phyloP scores from a whole-genome alignment of 2,888 invertebrate species.

The Ethmia dodecea region DNA sequence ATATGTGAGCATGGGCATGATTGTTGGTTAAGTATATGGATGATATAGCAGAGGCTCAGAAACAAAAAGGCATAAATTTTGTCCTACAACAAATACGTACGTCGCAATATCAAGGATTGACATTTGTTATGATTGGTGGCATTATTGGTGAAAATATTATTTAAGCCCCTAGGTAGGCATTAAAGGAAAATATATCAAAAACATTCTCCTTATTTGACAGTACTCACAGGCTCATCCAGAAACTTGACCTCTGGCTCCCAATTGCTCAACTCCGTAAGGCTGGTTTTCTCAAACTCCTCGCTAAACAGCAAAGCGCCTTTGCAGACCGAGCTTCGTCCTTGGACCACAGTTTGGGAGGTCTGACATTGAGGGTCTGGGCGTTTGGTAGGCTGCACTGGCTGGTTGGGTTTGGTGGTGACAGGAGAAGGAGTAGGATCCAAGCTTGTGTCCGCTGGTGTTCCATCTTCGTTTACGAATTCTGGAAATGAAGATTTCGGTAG shows the following conservation, averaged over 20 bases:
- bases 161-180: no score
- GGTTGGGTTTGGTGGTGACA: conserved; percentile 2
- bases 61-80: no score
- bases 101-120: no score
- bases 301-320: conserved; percentile 77
- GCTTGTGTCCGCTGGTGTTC: conserved; percentile 27
- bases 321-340: conserved; percentile 50
- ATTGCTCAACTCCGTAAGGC: conserved; percentile 39
- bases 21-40: no score
- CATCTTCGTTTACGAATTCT: conserved; percentile 57
- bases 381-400: conserved; percentile 10
- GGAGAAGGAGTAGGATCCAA: not conserved
- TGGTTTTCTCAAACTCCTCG: conserved; percentile 70
- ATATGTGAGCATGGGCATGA: no score
- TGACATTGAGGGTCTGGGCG: conserved; percentile 26
- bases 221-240: conserved; percentile 78
- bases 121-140: no score
- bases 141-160: no score
- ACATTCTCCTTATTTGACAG: no score
- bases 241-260: conserved; percentile 78
- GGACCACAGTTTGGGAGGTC: conserved; percentile 38
- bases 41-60: no score
- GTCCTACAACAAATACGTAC: no score
- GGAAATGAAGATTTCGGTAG: no score
- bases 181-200: no score